A percentile compares a stretch with the other conserved stretches of the same genome.
Conservation (phyloP, 2,113 vertebrate species). For the Notiomystis cincta region DNA sequence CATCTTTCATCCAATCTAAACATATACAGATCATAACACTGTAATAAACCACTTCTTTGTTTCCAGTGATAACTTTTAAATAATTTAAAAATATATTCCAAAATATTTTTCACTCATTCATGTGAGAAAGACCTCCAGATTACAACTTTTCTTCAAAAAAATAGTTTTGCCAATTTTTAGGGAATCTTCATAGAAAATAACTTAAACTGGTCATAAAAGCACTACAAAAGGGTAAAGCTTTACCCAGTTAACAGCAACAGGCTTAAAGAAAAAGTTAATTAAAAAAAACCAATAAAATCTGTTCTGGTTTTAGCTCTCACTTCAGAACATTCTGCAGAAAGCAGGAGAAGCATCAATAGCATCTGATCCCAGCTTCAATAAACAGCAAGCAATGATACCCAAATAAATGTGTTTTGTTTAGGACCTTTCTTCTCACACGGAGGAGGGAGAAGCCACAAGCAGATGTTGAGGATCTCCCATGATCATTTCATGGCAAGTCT, state of each 20-base stretch:
- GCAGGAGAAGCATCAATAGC: not conserved
- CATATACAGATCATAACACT: not conserved
- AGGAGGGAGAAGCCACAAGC: not conserved
- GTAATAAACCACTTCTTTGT: not conserved
- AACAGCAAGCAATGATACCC: not conserved
- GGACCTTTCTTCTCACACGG: not conserved
- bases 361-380: not conserved
- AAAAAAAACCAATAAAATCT: not conserved
- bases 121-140: not conserved
- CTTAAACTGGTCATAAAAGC: not conserved
- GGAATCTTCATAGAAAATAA: not conserved
- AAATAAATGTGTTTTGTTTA: not conserved
- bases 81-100: not conserved
- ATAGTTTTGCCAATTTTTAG: not conserved
- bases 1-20: not conserved
- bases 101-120: not conserved
- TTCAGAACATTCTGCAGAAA: not conserved
- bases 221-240: not conserved
- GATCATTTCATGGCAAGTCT: constrained; percentile 38
- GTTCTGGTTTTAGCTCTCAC: not conserved
- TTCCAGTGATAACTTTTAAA: not conserved
- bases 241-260: not conserved
- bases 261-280: not conserved
- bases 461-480: constrained; percentile 11
- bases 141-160: not conserved